These are phyloP conservation scores for Plemyria rubiginata DNA, from an alignment of 2,888 invertebrate genomes.

Conservation along the genomic window DNA sequence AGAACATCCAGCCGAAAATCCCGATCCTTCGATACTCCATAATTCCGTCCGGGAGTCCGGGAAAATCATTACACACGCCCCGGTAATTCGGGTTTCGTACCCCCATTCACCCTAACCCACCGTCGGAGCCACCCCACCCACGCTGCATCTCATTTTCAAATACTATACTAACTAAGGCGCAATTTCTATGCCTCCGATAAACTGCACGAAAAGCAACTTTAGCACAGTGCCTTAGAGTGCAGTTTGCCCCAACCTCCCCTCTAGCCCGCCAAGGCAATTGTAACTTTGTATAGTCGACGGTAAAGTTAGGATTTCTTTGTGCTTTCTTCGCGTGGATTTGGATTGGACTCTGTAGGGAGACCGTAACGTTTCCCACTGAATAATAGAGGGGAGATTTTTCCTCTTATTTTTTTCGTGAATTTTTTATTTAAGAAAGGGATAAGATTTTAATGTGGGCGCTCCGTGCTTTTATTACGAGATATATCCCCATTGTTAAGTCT, in stretches of 20 bases:
- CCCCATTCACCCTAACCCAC: conserved; percentile 49
- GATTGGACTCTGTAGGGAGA: conserved; percentile 55
- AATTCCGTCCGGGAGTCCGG: conserved; percentile 80
- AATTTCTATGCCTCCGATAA: conserved; percentile 62
- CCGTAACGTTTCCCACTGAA: conserved; percentile 70
- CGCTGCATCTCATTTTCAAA: conserved; percentile 85
- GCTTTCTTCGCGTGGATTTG: conserved; percentile 59
- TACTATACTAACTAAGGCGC: conserved; percentile 71
- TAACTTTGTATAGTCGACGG: conserved; percentile 66
- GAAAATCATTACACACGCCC: conserved; percentile 85
- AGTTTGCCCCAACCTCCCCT: conserved; percentile 46
- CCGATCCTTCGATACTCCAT: conserved; percentile 77
- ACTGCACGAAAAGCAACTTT: conserved; percentile 64
- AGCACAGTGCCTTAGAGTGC: conserved; percentile 53
- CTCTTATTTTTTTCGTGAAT: conserved; percentile 81
- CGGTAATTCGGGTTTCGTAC: conserved; percentile 83
- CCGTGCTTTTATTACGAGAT: conserved; percentile 81
- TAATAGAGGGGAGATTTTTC: conserved; percentile 78
- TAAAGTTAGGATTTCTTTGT: conserved; percentile 77
- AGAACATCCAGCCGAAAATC: conserved; percentile 57
- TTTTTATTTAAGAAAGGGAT: conserved; percentile 85
- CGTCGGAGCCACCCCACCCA: conserved; percentile 50
- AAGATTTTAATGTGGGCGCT: conserved; percentile 84
- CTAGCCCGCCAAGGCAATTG: conserved; percentile 62
- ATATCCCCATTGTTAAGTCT: conserved; percentile 75